Base-by-base conservation (phyloP, 1,140 invertebrate genomes). In the Muscidifurax raptorellus region DNA sequence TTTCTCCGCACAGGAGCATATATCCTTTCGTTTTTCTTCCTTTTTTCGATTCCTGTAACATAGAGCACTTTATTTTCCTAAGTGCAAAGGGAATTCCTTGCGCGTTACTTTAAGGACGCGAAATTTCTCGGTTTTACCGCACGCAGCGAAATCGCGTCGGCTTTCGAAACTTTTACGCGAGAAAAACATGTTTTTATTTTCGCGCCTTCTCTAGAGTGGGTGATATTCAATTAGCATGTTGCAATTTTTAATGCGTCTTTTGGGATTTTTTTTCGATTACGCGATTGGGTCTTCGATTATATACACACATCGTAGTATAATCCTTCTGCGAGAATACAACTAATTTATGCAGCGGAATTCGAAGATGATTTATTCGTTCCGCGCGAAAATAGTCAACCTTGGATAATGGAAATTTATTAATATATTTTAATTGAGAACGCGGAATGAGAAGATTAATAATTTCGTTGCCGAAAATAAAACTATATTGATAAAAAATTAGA, bases 1-100 rank as follows among this genome's bases (percentile, higher is more conserved):
- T 86, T 86, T 86, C 85, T 77, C 85, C 82, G 78, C 6, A n/a
- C n/a, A 4, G 18, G 18, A 83, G 15, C 28, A 40, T 32, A 18
- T 74, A 74, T 40, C 32, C 1, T n/a, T 28, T n/a, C 10, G 15
- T 4, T 75, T 75, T 22, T 40, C 4, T 36, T 40, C 22, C 10
- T 75, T 36, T 7, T 40, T 36, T 32, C 71, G 3, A 36, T 13
- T 22, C 22, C 1, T 13, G 66, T 9, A n/a, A 7, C 15, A 0
- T 6, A 9, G 36, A 40, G 36, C 0, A 0, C 12, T 28, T 69
- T n/a, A 12, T 67, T 67, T 71, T 71, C 13, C 2, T 71, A 2
- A 27, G 12, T 7, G 18, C 30, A 71, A 71, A 27, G 27, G 13
- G 22, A 44, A 59, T 59, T 22, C 52, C 52, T 59, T 13, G 1